phyloP scores from a whole-genome alignment of 2,797 vertebrate genomes.

The Cryptoprocta ferox region DNA sequence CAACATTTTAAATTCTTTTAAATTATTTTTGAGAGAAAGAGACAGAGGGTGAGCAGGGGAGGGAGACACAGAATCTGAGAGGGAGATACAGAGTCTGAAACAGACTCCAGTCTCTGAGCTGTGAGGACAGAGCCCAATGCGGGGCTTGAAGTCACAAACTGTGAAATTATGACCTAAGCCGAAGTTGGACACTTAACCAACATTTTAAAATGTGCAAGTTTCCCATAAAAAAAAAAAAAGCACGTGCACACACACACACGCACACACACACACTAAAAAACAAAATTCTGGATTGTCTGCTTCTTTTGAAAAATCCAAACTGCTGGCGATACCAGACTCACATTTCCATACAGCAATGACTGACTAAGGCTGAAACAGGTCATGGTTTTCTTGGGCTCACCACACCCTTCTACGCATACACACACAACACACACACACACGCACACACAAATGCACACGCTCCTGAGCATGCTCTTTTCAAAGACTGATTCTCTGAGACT shows the following conservation, averaged over 20 bases:
- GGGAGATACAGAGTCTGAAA: too few species aligned
- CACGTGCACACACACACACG: too few species aligned
- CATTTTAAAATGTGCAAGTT: not conserved
- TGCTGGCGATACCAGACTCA: not conserved
- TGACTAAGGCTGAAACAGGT: not conserved
- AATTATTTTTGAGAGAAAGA: too few species aligned
- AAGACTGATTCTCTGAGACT: not conserved
- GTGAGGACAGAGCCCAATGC: too few species aligned
- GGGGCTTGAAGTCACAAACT: too few species aligned
- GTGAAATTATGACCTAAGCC: too few species aligned
- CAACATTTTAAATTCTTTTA: not conserved
- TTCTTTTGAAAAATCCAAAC: slow-evolving; percentile 37
- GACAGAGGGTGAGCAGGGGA: too few species aligned
- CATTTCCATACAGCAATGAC: not conserved
- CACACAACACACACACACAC: too few species aligned
- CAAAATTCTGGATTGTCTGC: not conserved
- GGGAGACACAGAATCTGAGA: too few species aligned
- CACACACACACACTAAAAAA: too few species aligned
- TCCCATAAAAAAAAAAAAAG: not conserved
- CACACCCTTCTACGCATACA: not conserved
- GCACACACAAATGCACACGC: too few species aligned
- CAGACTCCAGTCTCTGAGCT: too few species aligned
- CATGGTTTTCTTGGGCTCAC: accelerated
- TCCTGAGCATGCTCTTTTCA: not conserved
- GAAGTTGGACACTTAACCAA: not conserved